Base-by-base conservation (phyloP, 2,797 vertebrate genomes). In the Propithecus perrieri region DNA sequence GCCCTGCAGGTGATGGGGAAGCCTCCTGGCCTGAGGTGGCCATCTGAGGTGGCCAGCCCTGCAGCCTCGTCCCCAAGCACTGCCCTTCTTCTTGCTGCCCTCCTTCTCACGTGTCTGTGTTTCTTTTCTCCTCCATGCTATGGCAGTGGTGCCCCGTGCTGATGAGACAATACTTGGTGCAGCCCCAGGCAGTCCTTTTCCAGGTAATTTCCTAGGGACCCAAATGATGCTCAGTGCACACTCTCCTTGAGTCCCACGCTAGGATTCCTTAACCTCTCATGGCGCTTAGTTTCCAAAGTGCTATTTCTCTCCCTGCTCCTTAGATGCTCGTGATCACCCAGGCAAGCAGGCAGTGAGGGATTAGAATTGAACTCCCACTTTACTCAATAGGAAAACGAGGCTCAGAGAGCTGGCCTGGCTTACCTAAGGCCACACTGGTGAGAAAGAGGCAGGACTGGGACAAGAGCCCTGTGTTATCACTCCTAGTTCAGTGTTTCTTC, bases 91-190 rank as follows among this genome's bases (percentile, higher is more conserved):
- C 95, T 41, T 74, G 97, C 93, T 97, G 90, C 98, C 97, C 94
- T 96, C 98, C 96, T 59, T 98, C 98, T 98, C 98, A 98, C 93
- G 22, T 99, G 97, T 99, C 98, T 98, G 98, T 98, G 98, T 99
- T 98, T 98, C 98, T 98, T 99, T 97, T 99, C 98, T 98, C 98
- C 99, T 98, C 92, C 98, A 99, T 99, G 98, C 98, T 99, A 98
- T 99, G 98, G 98, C 99, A 99, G 98, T 99, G 98, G 98, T 98
- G 98, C 98, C 98, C 99, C 98, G 98, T 99, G 99, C 98, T 99
- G 99, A 99, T 98, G 98, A 98, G 98, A 97, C 98, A 99, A 98
- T 99, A 98, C 98, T 98, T 99, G 99, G 98, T 98, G 98, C 98
- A 99, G 98, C 98, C 98, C 98, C 99, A 99, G 98, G 98, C 98